A percentile compares a stretch with the other conserved stretches of the same genome.
These are phyloP conservation scores for Sebastes ruberrimus DNA, from an alignment of 2,797 vertebrate species.

Conservation along the genomic window DNA sequence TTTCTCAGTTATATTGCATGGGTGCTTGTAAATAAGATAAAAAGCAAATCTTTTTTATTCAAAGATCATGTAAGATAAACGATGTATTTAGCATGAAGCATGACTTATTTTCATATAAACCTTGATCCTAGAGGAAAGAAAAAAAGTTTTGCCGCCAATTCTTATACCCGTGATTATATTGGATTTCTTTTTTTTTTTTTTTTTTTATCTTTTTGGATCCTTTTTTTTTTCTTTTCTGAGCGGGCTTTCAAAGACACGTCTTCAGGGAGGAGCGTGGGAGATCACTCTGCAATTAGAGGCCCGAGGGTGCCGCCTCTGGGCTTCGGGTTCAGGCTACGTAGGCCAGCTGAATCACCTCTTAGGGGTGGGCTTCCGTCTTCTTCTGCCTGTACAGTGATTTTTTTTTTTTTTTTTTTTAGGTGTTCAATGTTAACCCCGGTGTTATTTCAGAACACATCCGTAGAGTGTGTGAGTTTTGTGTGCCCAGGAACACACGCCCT, in stretches of 20 bases:
- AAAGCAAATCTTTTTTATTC: slow-evolving; percentile 91
- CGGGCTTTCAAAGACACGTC: slow-evolving; percentile 94
- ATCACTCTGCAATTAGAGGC: slow-evolving; percentile 62
- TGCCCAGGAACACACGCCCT: slow-evolving; percentile 73
- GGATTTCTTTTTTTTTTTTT: slow-evolving; percentile 62
- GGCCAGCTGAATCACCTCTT: slow-evolving; percentile 64
- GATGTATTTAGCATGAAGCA: slow-evolving; percentile 99
- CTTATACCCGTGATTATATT: slow-evolving; percentile 93
- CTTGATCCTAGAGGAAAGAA: slow-evolving; percentile 93
- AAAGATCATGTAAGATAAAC: slow-evolving; percentile 99
- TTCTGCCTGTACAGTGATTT: slow-evolving; percentile 84
- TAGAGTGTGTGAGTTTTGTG: slow-evolving; percentile 70
- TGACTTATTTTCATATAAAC: slow-evolving; percentile 99
- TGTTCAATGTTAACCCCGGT: slow-evolving; percentile 78
- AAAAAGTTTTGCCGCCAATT: slow-evolving; percentile 94
- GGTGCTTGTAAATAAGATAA: slow-evolving; percentile 92
- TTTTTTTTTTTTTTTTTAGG: slow-evolving; percentile 57
- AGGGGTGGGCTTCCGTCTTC: slow-evolving; percentile 83
- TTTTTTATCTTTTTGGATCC: slow-evolving; percentile 45
- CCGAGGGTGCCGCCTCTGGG: slow-evolving; percentile 49
- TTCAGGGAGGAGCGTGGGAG: slow-evolving; percentile 93
- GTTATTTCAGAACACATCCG: slow-evolving; percentile 72
- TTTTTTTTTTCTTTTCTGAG: slow-evolving; percentile 85
- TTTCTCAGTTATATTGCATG: slow-evolving; percentile 94
- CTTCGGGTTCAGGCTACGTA: slow-evolving; percentile 55